Evolutionary conservation across 2,888 invertebrate genomes (phyloP).

Genomic region (Troilus luridus): DNA sequence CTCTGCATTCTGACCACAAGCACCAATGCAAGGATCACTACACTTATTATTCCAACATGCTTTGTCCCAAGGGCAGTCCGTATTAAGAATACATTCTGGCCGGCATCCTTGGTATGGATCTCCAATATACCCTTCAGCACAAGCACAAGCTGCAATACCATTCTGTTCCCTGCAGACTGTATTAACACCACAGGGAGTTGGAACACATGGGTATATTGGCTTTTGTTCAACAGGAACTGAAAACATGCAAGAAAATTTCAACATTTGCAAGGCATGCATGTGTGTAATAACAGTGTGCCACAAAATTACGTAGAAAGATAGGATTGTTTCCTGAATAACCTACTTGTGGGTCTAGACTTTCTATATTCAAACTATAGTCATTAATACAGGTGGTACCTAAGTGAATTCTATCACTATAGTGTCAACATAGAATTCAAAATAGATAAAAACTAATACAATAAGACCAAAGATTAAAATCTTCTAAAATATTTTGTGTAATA

Average conservation of each 20-base stretch:
- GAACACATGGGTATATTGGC: slow-evolving; percentile 77
- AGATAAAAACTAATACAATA: background rate
- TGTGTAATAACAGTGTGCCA: background rate
- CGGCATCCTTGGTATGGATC: slow-evolving; percentile 85
- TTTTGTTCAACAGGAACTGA: slow-evolving; percentile 48
- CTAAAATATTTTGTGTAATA: background rate
- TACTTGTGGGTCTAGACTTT: background rate
- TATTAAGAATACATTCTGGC: slow-evolving; percentile 84
- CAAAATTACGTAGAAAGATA: background rate
- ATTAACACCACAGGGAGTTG: slow-evolving; percentile 85
- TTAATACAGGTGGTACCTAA: background rate
- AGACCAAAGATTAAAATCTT: background rate
- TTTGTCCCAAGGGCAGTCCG: slow-evolving; percentile 76
- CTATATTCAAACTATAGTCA: background rate
- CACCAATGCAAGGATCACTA: slow-evolving; percentile 82
- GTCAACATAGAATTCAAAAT: background rate
- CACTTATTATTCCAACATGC: slow-evolving; percentile 86
- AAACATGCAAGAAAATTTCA: slow-evolving; percentile 60
- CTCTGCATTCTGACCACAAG: slow-evolving; percentile 84
- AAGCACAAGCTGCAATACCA: slow-evolving; percentile 79
- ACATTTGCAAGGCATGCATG: slow-evolving; percentile 17
- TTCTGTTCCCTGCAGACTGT: slow-evolving; percentile 82
- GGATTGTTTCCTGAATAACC: background rate
- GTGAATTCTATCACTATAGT: background rate
- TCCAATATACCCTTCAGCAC: slow-evolving; percentile 81